These are phyloP conservation scores for Carassius carassius DNA, from an alignment of 2,113 vertebrate species.

Conservation along the genomic window DNA sequence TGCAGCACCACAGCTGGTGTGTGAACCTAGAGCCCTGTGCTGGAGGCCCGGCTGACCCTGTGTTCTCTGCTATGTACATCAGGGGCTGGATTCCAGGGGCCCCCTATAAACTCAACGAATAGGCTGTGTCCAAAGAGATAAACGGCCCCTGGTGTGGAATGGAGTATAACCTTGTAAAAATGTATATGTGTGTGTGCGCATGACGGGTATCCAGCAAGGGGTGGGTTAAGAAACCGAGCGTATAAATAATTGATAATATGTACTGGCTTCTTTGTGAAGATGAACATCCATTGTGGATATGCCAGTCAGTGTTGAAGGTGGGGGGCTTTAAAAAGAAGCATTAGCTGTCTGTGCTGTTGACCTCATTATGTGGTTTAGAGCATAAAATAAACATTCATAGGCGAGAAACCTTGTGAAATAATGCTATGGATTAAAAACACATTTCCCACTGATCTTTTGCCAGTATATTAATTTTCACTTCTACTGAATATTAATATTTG, in stretches of 20 bases:
- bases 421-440: constrained; percentile 55
- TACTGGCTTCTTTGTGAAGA: constrained; percentile 48
- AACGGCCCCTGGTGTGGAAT: constrained; percentile 55
- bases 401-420: background rate
- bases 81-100: constrained; percentile 35
- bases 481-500: constrained; percentile 63
- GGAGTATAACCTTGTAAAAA: constrained; percentile 34
- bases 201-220: constrained; percentile 28
- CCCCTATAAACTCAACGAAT: constrained; percentile 47
- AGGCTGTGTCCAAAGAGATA: constrained; percentile 61
- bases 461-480: constrained; percentile 41
- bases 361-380: constrained; percentile 64
- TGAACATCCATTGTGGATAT: constrained; percentile 39
- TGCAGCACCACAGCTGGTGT: constrained; percentile 48
- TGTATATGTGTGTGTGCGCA: background rate
- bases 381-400: constrained; percentile 53
- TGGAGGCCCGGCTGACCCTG: constrained; percentile 35
- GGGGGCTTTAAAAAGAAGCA: constrained; percentile 29
- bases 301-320: constrained; percentile 39
- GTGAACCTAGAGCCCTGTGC: constrained; percentile 42
- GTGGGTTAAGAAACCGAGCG: constrained; percentile 36
- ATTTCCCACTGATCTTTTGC: constrained; percentile 57
- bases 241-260: constrained; percentile 57
- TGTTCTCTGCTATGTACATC: constrained; percentile 39
- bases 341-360: constrained; percentile 57